A percentile compares a stretch with the other conserved stretches of the same genome.
These are phyloP conservation scores for Orestias chungarensis DNA, from an alignment of 2,797 vertebrate species.

Conservation along the genomic window DNA sequence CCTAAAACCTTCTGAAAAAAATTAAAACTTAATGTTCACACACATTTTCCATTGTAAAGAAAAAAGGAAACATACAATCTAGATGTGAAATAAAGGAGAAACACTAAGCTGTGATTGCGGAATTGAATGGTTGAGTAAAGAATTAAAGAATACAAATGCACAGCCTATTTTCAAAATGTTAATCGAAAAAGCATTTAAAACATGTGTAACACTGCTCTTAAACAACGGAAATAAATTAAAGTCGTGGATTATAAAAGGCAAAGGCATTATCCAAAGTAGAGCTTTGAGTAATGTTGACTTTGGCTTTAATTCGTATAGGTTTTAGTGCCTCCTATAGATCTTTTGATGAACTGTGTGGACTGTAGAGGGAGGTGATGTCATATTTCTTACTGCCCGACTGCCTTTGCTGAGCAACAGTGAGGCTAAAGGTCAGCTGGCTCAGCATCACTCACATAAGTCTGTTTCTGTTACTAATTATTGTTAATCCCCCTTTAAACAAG, in stretches of 20 bases:
- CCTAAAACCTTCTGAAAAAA: neutral
- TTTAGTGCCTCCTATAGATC: constrained; percentile 25
- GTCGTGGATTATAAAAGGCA: too few species aligned
- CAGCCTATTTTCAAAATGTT: too few species aligned
- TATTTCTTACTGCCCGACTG: constrained; percentile 52
- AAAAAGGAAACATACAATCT: too few species aligned
- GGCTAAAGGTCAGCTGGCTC: constrained; percentile 71
- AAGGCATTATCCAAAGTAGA: neutral
- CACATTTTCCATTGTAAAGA: neutral
- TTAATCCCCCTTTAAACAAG: constrained; percentile 65
- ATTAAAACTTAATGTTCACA: neutral
- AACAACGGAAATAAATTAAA: too few species aligned
- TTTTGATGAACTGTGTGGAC: constrained; percentile 15
- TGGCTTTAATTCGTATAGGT: constrained; percentile 28
- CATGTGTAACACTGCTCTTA: too few species aligned
- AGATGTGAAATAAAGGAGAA: too few species aligned
- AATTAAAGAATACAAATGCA: too few species aligned
- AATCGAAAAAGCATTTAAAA: too few species aligned
- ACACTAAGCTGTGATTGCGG: too few species aligned
- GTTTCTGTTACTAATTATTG: constrained; percentile 76
- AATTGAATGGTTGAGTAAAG: too few species aligned
- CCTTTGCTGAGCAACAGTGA: constrained; percentile 44
- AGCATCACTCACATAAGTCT: constrained; percentile 69
- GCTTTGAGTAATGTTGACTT: neutral
- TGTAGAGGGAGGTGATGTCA: constrained; percentile 62